Evolutionary conservation across 2,888 invertebrate genomes (phyloP).

Genomic region (Synanthedon andrenaeformis): DNA sequence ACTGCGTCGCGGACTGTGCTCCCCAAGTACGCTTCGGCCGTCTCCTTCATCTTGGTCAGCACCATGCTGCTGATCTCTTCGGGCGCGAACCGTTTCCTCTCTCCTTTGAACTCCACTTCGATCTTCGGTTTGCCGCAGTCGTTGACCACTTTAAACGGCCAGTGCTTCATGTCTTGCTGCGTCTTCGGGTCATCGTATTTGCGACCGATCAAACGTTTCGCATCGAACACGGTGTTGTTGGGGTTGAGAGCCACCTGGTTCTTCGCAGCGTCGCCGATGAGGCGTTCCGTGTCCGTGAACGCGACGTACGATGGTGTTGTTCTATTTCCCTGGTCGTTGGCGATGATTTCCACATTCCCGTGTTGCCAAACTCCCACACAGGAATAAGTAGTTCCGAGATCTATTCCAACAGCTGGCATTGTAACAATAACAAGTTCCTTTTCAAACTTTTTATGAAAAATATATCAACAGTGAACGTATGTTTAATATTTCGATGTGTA

Average conservation of each 20-base stretch:
- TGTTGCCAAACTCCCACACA: slow-evolving; percentile 81
- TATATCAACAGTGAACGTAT: background rate
- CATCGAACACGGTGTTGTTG: slow-evolving; percentile 76
- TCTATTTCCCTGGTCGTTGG: slow-evolving; percentile 38
- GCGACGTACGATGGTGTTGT: slow-evolving; percentile 85
- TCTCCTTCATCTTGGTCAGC: slow-evolving; percentile 77
- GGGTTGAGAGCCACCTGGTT: slow-evolving; percentile 78
- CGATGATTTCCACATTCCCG: slow-evolving; percentile 77
- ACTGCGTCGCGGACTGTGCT: slow-evolving; percentile 73
- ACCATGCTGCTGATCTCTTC: slow-evolving; percentile 76
- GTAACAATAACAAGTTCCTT: slow-evolving; percentile 16
- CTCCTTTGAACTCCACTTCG: slow-evolving; percentile 71
- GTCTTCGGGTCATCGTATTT: slow-evolving; percentile 77
- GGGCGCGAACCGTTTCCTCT: slow-evolving; percentile 69
- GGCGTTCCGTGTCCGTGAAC: slow-evolving; percentile 69
- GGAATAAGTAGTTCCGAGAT: slow-evolving; percentile 68
- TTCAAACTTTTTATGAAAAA: background rate
- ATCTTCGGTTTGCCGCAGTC: slow-evolving; percentile 74
- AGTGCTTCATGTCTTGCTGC: slow-evolving; percentile 79
- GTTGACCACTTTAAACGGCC: slow-evolving; percentile 78
- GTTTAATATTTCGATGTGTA: background rate
- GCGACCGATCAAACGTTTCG: slow-evolving; percentile 81
- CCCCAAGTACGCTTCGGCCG: slow-evolving; percentile 75
- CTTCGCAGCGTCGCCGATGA: slow-evolving; percentile 71
- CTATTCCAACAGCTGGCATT: slow-evolving; percentile 50